Conservation (phyloP, 2,113 vertebrate genomes). For the Echinops telfairi region DNA sequence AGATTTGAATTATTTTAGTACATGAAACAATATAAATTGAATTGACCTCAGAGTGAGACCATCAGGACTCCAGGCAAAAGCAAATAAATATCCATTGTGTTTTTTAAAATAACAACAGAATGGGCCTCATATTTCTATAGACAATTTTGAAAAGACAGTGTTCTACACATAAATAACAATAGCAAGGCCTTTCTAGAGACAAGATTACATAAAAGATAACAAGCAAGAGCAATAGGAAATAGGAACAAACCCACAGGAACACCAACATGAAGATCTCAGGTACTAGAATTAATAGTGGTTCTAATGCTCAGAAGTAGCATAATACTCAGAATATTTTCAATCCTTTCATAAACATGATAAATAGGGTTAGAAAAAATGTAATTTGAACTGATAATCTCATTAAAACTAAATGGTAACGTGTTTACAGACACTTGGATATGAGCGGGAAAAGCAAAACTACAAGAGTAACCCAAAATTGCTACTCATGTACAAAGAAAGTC, state of each 20-base stretch:
- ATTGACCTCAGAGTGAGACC: background rate
- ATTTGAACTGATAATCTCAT: background rate
- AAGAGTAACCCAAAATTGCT: background rate
- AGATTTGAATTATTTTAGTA: conserved; percentile 6
- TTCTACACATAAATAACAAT: background rate
- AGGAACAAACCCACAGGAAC: background rate
- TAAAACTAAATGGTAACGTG: background rate
- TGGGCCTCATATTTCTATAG: background rate
- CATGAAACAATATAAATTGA: background rate
- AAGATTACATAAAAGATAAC: background rate
- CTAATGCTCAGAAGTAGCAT: background rate
- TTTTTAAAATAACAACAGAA: background rate
- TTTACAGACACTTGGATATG: background rate
- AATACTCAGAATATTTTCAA: background rate
- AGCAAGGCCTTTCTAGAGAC: background rate
- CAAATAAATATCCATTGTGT: background rate
- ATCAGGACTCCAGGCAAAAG: background rate
- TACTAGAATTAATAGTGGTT: background rate
- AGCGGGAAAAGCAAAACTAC: background rate
- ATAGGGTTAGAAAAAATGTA: background rate
- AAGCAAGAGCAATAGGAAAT: background rate
- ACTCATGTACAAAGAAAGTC: background rate
- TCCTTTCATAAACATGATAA: background rate
- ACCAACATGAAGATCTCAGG: background rate
- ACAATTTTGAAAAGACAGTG: background rate